Base-by-base conservation (phyloP, 2,888 invertebrate genomes). In the Theretra japonica region DNA sequence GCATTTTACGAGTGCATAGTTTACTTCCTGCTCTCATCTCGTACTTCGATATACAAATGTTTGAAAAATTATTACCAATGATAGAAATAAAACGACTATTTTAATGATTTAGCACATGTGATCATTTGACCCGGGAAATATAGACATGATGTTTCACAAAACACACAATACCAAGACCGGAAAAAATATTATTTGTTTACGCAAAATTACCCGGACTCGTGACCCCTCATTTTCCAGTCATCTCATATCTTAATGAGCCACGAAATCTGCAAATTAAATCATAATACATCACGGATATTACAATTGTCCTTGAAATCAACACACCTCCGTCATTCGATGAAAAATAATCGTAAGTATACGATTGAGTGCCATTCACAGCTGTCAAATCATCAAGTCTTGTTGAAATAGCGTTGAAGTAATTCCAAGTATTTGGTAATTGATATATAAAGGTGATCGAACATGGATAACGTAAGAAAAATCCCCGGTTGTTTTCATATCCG, bases 401-500 rank as follows among this genome's bases (percentile, higher is more conserved):
- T 48, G 33, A 48, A 65, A 41, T 41, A 62, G 19, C 41, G 17
- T 62, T 23, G 41, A 65, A 65, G 25, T 65, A 48, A 23, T 48
- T 65, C 11, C 23, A 48, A 48, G 4, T 41, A 48, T 48, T 17
- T 21, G 6, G 17, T 17, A n/a, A 60, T 23, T 2, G 21, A 7
- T 33, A 62, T 33, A 62, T 33, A 62, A 33, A 21, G 8, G 23
- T 65, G 21, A 65, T 48, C 23, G 21, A 21, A 41, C 23, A 48
- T n/a, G 53, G 53, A 65, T 17, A 23, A 41, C 41, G 3, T 19
- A 19, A 60, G 7, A 65, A 48, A 65, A 48, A 48, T 15, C 15
- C 3, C 4, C 23, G 5, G 1, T 17, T 17, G 4, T 23, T 58
- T 58, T 15, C 2, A 25, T 41, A 41, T 41, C 11, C 2, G 1